Percentiles rank a stretch among this genome's conserved stretches.
Conservation (phyloP, 2,888 invertebrate genomes). For the Dryococelus australis region DNA sequence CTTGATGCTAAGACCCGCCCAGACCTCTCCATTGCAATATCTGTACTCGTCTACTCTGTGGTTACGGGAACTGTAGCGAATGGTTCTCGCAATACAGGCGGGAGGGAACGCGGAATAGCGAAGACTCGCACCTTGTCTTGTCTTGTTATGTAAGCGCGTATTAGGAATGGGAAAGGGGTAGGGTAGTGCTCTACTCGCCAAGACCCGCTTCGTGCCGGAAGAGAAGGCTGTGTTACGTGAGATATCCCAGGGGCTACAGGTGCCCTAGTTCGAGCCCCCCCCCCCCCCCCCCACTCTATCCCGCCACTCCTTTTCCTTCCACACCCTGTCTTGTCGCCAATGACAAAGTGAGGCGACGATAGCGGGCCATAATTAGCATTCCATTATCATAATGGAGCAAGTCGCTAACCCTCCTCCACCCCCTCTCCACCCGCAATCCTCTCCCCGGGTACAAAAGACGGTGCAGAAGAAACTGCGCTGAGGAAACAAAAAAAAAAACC, state of each 20-base stretch:
- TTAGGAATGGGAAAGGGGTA: not conserved
- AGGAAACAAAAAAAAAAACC: not conserved
- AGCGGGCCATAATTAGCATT: constrained; percentile 1
- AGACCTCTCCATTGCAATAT: no score
- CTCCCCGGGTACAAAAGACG: not conserved
- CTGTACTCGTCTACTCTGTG: no score
- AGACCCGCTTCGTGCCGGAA: not conserved
- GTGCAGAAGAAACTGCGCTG: not conserved
- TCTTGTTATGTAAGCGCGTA: not conserved
- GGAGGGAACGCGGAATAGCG: not conserved
- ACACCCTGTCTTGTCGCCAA: not conserved
- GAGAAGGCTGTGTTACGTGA: not conserved
- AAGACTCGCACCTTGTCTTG: not conserved
- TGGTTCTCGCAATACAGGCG: no score
- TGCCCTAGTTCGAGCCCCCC: not conserved
- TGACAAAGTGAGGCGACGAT: not conserved
- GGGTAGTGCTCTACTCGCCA: not conserved
- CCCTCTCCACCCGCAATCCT: not conserved
- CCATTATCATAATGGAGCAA: constrained; percentile 16
- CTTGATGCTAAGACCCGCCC: no score
- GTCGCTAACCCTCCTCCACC: not conserved
- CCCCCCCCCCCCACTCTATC: not conserved
- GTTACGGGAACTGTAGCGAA: no score
- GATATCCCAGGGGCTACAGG: not conserved
- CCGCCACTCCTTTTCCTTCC: not conserved